These are phyloP conservation scores for Drosophila sordidula DNA, from an alignment of 2,888 invertebrate genomes.

Conservation along the genomic window DNA sequence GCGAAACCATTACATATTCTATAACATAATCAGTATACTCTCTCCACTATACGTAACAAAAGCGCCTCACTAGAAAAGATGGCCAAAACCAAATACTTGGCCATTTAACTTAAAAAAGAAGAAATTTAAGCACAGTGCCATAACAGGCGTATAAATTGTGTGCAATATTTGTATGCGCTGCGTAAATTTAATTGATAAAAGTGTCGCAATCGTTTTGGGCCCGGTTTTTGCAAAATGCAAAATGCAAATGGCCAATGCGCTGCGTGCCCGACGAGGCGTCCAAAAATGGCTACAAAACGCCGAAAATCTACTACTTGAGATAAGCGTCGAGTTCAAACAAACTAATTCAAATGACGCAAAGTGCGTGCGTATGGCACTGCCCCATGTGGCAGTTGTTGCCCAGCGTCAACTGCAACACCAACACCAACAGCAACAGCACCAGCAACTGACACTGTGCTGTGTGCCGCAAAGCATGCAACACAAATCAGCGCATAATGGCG, in stretches of 20 bases:
- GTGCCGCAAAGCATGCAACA: conserved; percentile 71
- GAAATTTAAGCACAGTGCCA: conserved; percentile 34
- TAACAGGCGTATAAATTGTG: conserved; percentile 41
- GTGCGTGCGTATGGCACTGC: conserved; percentile 47
- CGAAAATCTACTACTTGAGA: conserved; percentile 81
- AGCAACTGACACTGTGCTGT: conserved; percentile 20
- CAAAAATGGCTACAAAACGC: conserved; percentile 71
- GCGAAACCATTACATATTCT: background rate
- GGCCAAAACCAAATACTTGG: conserved; percentile 10
- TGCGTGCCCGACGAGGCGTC: conserved; percentile 50
- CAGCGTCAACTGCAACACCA: conserved; percentile 12
- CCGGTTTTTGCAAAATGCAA: conserved; percentile 41
- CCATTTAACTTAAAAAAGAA: conserved; percentile 40
- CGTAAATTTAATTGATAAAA: conserved; percentile 80
- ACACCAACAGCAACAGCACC: background rate
- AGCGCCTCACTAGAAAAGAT: conserved; percentile 39
- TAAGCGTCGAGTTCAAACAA: conserved; percentile 79
- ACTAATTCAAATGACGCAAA: conserved; percentile 68
- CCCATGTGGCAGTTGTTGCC: conserved; percentile 23
- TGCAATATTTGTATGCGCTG: conserved; percentile 56
- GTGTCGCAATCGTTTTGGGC: conserved; percentile 35
- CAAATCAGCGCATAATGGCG: conserved; percentile 78
- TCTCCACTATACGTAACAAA: conserved; percentile 25
- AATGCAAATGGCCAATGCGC: conserved; percentile 52
- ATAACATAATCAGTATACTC: background rate